Evolutionary conservation across 2,797 vertebrate species (phyloP), one percentile per base, ranked within the genome.

Genomic region (Spea hammondii): DNA sequence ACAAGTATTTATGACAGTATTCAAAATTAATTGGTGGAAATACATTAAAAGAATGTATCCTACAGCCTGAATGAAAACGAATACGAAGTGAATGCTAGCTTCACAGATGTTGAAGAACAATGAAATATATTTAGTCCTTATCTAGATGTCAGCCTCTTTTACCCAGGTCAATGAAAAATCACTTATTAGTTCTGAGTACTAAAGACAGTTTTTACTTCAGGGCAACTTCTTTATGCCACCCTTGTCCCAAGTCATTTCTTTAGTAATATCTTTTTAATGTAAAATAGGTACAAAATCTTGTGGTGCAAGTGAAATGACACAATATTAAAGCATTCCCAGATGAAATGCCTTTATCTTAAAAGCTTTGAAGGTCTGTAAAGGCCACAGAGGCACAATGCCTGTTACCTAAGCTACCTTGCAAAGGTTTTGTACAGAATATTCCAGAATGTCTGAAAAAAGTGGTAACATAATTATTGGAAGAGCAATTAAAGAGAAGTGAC

Each of bases 391-490:
- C 32, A 53, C 47, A 60, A 62, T 72, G 70, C 66, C 67, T 64
- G 70, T 69, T 69, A 64, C 47, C 75, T 69, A 82, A 73, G 70
- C 57, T 72, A 72, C 70, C 64, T 77, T 68, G 69, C 6, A 67
- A 69, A 72, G 6, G 65, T 62, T 65, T 57, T 48, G 32, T 70
- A 4, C 55, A 72, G 72, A 67, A 57, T 70, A 67, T 77, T 32
- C 68, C 50, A 46, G 66, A 81, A 68, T 76, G 44, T 4, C 72
- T 65, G 54, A 48, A 82, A 70, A 74, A 54, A 76, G 62, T 44
- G 70, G 74, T 69, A 72, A 82, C 60, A n/a, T 76, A 77, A 77
- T 82, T 82, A 82, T 82, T 77, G 75, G 74, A 77, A 82, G 70
- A 82, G 65, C 75, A 82, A 82, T 82, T 82, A 82, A 82, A 72